These are phyloP conservation scores for Catocala nupta DNA, from an alignment of 2,888 invertebrate genomes.

Conservation along the genomic window DNA sequence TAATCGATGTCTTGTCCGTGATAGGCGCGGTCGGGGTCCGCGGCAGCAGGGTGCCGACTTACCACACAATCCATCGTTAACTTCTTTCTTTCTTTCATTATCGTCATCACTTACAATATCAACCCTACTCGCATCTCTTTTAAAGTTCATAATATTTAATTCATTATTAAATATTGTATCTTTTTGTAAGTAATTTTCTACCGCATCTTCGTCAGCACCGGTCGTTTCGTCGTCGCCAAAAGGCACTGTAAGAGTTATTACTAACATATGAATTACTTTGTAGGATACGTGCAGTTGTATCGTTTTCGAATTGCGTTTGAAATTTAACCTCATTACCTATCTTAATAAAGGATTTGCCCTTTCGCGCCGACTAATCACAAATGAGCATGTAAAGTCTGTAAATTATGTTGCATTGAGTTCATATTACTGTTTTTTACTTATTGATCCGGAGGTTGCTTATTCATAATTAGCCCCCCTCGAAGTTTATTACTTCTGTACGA, in stretches of 20 bases:
- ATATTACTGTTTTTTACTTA: slow-evolving; percentile 79
- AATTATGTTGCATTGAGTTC: slow-evolving; percentile 86
- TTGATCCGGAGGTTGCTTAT: slow-evolving; percentile 78
- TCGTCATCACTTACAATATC: slow-evolving; percentile 74
- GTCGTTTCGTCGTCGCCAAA: slow-evolving; percentile 62
- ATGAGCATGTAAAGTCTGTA: slow-evolving; percentile 87
- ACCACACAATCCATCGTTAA: slow-evolving; percentile 88
- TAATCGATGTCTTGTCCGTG: slow-evolving; percentile 88
- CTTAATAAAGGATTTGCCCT: slow-evolving; percentile 88
- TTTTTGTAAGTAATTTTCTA: slow-evolving; percentile 84
- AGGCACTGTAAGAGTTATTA: slow-evolving; percentile 67
- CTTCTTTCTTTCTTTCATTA: slow-evolving; percentile 87
- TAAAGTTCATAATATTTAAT: slow-evolving; percentile 77
- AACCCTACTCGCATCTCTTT: slow-evolving; percentile 70
- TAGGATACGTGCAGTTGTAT: slow-evolving; percentile 52
- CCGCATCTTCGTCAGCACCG: slow-evolving; percentile 84
- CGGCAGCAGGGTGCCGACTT: slow-evolving; percentile 87
- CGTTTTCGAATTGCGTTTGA: slow-evolving; percentile 63
- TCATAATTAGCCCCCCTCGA: slow-evolving; percentile 86
- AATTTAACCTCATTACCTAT: slow-evolving; percentile 88
- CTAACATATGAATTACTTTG: slow-evolving; percentile 73
- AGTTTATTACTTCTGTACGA: slow-evolving; percentile 85
- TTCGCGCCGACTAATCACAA: slow-evolving; percentile 87
- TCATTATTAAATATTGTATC: slow-evolving; percentile 74
- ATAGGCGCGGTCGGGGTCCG: slow-evolving; percentile 85